These are phyloP conservation scores for Hozukius guyotensis DNA, from an alignment of 2,797 vertebrate species.

Conservation along the genomic window DNA sequence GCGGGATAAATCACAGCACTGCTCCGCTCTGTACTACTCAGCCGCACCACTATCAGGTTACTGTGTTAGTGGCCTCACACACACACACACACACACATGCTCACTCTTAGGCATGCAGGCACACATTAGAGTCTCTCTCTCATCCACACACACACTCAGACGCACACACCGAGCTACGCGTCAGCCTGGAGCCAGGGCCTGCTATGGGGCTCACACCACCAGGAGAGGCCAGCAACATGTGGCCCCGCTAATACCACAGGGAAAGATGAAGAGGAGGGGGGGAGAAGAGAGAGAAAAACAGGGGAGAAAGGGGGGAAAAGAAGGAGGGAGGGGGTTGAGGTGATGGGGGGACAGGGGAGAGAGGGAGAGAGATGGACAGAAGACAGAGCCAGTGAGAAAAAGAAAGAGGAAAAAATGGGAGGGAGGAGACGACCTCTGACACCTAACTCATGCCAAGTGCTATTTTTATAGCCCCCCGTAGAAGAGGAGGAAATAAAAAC, in stretches of 20 bases:
- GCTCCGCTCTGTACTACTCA: slow-evolving; percentile 81
- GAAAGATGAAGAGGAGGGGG: slow-evolving; percentile 75
- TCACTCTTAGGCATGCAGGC: slow-evolving; percentile 54
- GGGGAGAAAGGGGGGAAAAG: background rate
- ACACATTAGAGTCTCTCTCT: slow-evolving; percentile 70
- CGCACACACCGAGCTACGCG: slow-evolving; percentile 77
- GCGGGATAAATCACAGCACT: slow-evolving; percentile 99
- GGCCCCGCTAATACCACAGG: slow-evolving; percentile 90
- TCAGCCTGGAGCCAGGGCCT: slow-evolving; percentile 95
- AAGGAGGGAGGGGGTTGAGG: background rate
- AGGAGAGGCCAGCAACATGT: slow-evolving; percentile 92
- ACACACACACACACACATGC: slow-evolving; percentile 29
- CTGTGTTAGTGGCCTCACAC: slow-evolving; percentile 74
- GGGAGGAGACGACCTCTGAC: slow-evolving; percentile 75
- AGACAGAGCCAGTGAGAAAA: slow-evolving; percentile 30
- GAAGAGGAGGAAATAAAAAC: slow-evolving; percentile 61
- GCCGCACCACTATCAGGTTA: slow-evolving; percentile 81
- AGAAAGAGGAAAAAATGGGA: slow-evolving; percentile 1
- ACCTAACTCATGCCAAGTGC: slow-evolving; percentile 78
- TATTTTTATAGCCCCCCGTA: slow-evolving; percentile 83
- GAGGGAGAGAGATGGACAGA: slow-evolving; percentile 24
- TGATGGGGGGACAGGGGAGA: slow-evolving; percentile 23
- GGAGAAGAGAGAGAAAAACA: background rate
- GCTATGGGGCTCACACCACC: slow-evolving; percentile 85
- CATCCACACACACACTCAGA: slow-evolving; percentile 38